Evolutionary conservation across 2,797 vertebrate species (phyloP), one percentile per base, ranked within the genome.

Genomic region (Nannoperca obscura): DNA sequence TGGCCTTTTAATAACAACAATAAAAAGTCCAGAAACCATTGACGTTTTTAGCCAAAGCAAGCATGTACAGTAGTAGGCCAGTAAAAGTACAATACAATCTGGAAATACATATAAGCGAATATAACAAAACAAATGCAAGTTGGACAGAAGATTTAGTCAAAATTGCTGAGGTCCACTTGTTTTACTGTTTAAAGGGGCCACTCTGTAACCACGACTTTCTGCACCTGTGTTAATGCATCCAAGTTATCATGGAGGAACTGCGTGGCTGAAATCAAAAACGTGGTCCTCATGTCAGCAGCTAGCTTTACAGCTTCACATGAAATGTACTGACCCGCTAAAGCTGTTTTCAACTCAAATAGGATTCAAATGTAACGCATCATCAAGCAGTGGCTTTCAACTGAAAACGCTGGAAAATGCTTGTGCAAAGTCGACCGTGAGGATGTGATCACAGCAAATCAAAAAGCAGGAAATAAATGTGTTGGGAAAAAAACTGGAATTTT

Each of bases 1-100:
- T 77, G 78, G 75, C 75, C 68, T 87, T 94, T 93, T 93, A 91
- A 91, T 91, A 89, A 88, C 74, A 93, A 91, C 86, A 85, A 89
- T 91, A 92, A 92, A 91, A 93, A 92, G 85, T 85, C 80, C 60
- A 86, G 75, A 86, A 88, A 86, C 76, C 58, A 47, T 49, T 80
- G 71, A 79, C 78, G 76, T 71, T 73, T 84, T 88, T 58, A 85
- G 84, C 85, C 74, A 86, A 90, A 90, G 89, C 84, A 82, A 92
- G 89, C 88, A 87, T 85, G 73, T 90, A 92, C 84, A 92, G 81
- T 84, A 91, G 83, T 80, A 83, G 84, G 81, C 90, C 78, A 76
- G 68, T 73, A 83, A 81, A 90, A 76, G 78, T 84, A 91, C 86
- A 82, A 86, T 87, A 88, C 77, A 91, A 83, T 90, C 79, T 90